A percentile compares a stretch with the other conserved stretches of the same genome.
These are phyloP conservation scores for Amblyopsis hoosieri DNA, from an alignment of 2,797 vertebrate species.

Conservation along the genomic window DNA sequence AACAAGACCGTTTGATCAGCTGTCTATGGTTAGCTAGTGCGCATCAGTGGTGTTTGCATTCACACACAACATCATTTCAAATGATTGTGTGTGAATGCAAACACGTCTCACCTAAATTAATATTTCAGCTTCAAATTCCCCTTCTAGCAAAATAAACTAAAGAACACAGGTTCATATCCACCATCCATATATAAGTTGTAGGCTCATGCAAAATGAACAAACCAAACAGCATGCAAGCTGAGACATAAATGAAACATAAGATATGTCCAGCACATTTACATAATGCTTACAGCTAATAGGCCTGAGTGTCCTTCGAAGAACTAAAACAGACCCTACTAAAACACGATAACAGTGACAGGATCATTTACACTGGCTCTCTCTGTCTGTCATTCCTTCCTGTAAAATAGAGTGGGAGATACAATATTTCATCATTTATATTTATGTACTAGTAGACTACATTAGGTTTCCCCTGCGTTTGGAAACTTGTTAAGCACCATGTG, in stretches of 20 bases:
- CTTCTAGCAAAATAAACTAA: not conserved
- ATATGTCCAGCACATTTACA: conserved; percentile 84
- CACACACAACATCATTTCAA: conserved; percentile 3
- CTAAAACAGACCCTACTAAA: conserved; percentile 17
- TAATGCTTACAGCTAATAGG: conserved; percentile 82
- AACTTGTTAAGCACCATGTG: conserved; percentile 25
- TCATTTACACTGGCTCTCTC: conserved; percentile 28
- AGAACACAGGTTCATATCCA: conserved; percentile 19
- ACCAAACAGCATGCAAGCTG: conserved; percentile 25
- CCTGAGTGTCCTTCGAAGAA: conserved; percentile 73
- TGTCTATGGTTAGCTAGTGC: too few relatives aligned
- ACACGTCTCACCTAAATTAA: conserved; percentile 20
- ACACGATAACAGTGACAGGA: conserved; percentile 39
- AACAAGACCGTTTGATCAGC: too few relatives aligned
- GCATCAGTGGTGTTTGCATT: too few relatives aligned
- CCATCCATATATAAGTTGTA: too few relatives aligned
- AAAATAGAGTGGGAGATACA: conserved; percentile 52
- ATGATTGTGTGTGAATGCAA: conserved; percentile 15
- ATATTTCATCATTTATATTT: conserved; percentile 66
- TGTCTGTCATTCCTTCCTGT: conserved; percentile 30
- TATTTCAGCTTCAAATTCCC: conserved; percentile 21
- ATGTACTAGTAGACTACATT: conserved; percentile 57
- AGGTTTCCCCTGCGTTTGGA: conserved; percentile 48
- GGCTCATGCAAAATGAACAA: conserved; percentile 37
- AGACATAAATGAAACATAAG: conserved; percentile 64